phyloP scores from a whole-genome alignment of 1,140 invertebrate genomes.

The Zaprionus ghesquierei region DNA sequence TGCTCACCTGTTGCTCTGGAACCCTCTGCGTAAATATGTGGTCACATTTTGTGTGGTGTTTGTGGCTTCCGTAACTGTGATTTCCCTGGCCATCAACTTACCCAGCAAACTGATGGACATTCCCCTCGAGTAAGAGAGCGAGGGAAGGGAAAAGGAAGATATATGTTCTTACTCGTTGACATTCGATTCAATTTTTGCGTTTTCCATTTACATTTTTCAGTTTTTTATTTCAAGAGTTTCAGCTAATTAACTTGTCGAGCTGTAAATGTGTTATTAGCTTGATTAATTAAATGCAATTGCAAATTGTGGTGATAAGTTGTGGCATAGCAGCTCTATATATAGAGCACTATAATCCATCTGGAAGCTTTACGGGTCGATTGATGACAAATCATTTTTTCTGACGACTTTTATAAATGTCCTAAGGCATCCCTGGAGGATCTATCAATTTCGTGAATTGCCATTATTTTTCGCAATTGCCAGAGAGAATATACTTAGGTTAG shows the following conservation, averaged over 20 bases:
- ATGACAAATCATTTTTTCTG: neutral
- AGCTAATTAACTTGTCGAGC: conserved; percentile 2
- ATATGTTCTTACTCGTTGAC: neutral
- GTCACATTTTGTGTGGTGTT: conserved; percentile 28
- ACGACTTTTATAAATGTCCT: neutral
- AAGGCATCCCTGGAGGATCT: neutral
- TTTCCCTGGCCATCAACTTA: conserved; percentile 45
- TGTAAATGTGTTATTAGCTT: conserved; percentile 24
- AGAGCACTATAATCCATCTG: neutral
- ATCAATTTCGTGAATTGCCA: neutral
- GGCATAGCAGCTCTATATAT: neutral
- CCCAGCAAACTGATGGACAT: conserved; percentile 43
- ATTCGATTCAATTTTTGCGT: neutral
- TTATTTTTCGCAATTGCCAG: neutral
- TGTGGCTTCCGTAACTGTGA: conserved; percentile 23
- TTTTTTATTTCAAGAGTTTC: neutral
- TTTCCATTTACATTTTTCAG: neutral
- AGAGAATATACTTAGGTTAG: neutral
- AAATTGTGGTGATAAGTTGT: conserved; percentile 30
- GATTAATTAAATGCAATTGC: conserved; percentile 55
- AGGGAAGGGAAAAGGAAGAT: neutral
- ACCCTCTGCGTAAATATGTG: conserved; percentile 83
- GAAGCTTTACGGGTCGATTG: neutral
- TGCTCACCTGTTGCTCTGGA: conserved; percentile 84
- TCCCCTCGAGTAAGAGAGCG: conserved; percentile 24